Base-by-base conservation (phyloP, 2,797 vertebrate species). In the Chlorospingus semifuscus region DNA sequence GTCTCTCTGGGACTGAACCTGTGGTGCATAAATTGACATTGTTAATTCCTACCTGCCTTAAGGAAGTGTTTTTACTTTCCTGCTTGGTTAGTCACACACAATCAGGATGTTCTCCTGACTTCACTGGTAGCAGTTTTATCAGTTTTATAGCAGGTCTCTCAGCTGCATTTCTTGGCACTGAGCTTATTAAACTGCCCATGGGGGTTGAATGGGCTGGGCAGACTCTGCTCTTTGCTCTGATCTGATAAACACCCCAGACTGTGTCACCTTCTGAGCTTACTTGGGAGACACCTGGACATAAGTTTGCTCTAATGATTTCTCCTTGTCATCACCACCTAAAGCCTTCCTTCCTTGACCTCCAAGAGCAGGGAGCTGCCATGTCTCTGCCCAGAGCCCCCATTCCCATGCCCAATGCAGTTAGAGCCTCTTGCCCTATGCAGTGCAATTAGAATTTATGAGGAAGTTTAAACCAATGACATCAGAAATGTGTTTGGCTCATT, bases 361-460 rank as follows among this genome's bases (percentile, higher is more conserved):
- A 60, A 47, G 53, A 60, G 49, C 41, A 36, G 57, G 65, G 85
- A 49, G 5, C 53, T 78, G 71, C 60, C 16, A 0, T 12, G 34
- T 55, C 52, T 68, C 87, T 91, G 50, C 39, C 41, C 12, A 1
- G 52, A 66, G 53, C 24, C 37, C 37, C 17, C 0, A 0, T 50
- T 65, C 53, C 78, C 65, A 49, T 71, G 34, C 26, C 44, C 44
- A 22, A 17, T 21, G 26, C 79, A 56, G 77, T 85, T 87, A 79
- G 17, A 19, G n/a, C 36, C 15, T 1, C 0, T 36, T 77, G 44
- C 20, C 63, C 26, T 47, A n/a, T 0, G 3, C 41, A 20, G 16
- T 34, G 44, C 76, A 68, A 83, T 86, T 93, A 80, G 9, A 50
- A 19, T 37, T 83, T 88, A 91, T 34, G 61, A 87, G 83, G 69